These are phyloP conservation scores for Tipula helvola DNA, from an alignment of 2,888 invertebrate genomes.

Conservation along the genomic window DNA sequence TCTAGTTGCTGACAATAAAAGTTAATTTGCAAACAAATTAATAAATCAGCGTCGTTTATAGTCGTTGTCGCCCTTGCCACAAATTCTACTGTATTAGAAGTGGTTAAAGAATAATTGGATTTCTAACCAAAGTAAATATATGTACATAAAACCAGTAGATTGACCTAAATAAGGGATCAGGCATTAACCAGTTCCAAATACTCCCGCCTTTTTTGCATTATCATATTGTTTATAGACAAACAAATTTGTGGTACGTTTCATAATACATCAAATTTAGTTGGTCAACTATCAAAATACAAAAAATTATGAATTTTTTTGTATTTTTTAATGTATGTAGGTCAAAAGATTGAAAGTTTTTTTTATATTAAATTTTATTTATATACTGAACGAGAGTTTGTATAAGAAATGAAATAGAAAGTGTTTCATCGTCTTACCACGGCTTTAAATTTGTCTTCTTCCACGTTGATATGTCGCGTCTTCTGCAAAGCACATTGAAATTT, in stretches of 20 bases:
- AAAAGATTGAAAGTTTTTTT: neutral
- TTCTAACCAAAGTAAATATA: neutral
- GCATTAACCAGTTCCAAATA: neutral
- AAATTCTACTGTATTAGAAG: neutral
- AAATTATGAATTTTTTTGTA: neutral
- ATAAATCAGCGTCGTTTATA: neutral
- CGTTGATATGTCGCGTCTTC: too few relatives aligned
- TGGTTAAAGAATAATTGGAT: neutral
- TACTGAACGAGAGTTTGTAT: neutral
- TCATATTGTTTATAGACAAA: neutral
- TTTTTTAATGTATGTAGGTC: neutral
- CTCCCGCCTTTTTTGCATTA: too few relatives aligned
- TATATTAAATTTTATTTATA: neutral
- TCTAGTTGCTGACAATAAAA: neutral
- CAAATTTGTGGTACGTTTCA: neutral
- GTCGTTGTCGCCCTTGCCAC: neutral
- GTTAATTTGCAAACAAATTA: neutral
- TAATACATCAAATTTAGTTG: neutral
- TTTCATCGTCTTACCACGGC: neutral
- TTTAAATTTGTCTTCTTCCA: neutral
- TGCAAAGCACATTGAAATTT: neutral
- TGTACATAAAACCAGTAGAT: too few relatives aligned
- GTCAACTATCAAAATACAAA: neutral
- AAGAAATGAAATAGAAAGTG: neutral
- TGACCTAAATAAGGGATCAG: neutral